These are phyloP conservation scores for Athetis lepigone DNA, from an alignment of 2,888 invertebrate genomes.

Conservation along the genomic window DNA sequence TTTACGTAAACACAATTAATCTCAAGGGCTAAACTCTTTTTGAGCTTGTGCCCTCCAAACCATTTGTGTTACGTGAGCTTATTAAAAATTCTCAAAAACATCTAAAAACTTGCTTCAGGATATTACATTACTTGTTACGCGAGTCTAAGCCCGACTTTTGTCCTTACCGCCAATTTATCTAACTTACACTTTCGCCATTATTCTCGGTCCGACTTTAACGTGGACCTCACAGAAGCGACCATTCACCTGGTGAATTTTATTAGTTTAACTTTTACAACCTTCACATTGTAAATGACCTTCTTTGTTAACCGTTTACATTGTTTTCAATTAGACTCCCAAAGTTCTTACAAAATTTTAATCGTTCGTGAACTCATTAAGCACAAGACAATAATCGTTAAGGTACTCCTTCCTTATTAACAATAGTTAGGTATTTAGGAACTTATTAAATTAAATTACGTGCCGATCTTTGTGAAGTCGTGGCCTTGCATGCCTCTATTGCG, in stretches of 20 bases:
- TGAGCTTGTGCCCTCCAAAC: too few species aligned
- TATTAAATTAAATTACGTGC: conserved; percentile 53
- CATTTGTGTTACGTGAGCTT: too few species aligned
- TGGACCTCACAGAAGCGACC: conserved; percentile 25
- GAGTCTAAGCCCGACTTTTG: too few species aligned
- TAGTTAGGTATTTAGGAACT: conserved; percentile 59
- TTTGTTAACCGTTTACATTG: conserved; percentile 36
- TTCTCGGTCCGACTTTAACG: conserved; percentile 33
- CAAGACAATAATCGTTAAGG: conserved; percentile 46
- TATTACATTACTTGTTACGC: too few species aligned
- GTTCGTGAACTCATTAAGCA: conserved; percentile 38
- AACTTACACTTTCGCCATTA: conserved; percentile 33
- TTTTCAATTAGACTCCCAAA: conserved; percentile 33
- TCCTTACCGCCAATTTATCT: conserved; percentile 45
- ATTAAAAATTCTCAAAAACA: too few species aligned
- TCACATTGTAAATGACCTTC: conserved; percentile 38
- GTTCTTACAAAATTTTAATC: conserved; percentile 14
- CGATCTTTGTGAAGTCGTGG: conserved; percentile 53
- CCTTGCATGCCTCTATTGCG: conserved; percentile 64
- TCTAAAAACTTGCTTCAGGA: too few species aligned
- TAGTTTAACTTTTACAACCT: conserved; percentile 34
- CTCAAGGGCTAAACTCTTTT: too few species aligned
- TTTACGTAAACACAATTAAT: too few species aligned
- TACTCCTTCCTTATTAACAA: conserved; percentile 51
- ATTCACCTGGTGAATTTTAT: conserved; percentile 41